Evolutionary conservation across 1,140 invertebrate genomes (phyloP).

Genomic region (Latrodectus geometricus): DNA sequence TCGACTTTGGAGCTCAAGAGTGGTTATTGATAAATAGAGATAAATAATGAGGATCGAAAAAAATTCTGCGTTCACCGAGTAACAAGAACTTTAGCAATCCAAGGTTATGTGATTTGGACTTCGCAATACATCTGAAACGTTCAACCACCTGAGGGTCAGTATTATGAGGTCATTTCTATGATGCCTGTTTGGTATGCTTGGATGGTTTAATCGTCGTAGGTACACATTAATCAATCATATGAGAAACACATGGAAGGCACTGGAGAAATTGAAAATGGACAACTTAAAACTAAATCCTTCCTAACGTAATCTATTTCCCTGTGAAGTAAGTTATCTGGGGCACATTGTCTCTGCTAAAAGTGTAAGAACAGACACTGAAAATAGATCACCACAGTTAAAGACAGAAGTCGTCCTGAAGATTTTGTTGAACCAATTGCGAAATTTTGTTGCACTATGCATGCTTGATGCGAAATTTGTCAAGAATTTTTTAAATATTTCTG

Average conservation of each 20-base stretch:
- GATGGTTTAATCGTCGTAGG: neutral
- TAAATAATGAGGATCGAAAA: constrained; percentile 33
- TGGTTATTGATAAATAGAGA: constrained; percentile 59
- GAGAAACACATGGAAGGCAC: constrained; percentile 64
- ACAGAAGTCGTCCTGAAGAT: neutral
- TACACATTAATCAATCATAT: neutral
- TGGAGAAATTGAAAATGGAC: constrained; percentile 17
- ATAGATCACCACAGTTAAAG: neutral
- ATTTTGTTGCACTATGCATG: neutral
- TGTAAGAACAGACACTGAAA: constrained; percentile 12
- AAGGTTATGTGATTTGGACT: constrained; percentile 68
- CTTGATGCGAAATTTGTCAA: neutral
- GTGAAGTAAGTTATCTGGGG: constrained; percentile 45
- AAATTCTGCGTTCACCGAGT: constrained; percentile 53
- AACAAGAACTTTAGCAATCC: constrained; percentile 4
- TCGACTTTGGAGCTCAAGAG: constrained; percentile 54
- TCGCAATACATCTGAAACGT: constrained; percentile 69
- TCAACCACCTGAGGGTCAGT: constrained; percentile 68
- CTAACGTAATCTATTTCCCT: constrained; percentile 20
- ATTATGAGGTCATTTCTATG: constrained; percentile 64
- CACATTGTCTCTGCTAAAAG: constrained; percentile 16
- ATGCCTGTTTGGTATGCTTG: constrained; percentile 13
- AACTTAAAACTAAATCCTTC: constrained; percentile 41
- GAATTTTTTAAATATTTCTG: neutral
- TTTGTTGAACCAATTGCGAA: constrained; percentile 3